Conservation (phyloP, 2,888 invertebrate species). For the Scaeva pyrastri region DNA sequence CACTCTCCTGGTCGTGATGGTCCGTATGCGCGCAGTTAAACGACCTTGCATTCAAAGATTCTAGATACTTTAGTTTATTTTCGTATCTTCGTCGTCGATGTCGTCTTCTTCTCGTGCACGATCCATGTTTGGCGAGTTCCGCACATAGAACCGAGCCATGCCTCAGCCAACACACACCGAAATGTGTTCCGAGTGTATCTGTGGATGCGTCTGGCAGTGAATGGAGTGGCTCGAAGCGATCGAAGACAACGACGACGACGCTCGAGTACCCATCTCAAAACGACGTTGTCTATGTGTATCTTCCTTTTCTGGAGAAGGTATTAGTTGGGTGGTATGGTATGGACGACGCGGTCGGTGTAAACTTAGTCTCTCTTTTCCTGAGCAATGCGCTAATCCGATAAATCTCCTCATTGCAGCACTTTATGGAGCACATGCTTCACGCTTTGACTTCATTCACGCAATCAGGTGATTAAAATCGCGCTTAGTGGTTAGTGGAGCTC, state of each 20-base stretch:
- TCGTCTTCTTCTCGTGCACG: conserved; percentile 10
- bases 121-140: conserved; percentile 64
- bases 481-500: not conserved
- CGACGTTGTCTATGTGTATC: too few relatives aligned
- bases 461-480: conserved; percentile 73
- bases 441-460: conserved; percentile 75
- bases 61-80: conserved; percentile 57
- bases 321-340: conserved; percentile 39
- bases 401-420: conserved; percentile 58
- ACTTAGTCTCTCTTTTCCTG: conserved; percentile 1
- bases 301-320: conserved; percentile 56
- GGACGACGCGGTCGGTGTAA: not conserved
- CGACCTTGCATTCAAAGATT: conserved; percentile 73
- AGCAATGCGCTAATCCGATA: conserved; percentile 64
- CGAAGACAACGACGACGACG: too few relatives aligned
- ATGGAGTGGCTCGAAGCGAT: conserved; percentile 6
- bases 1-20: not conserved
- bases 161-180: not conserved
- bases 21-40: conserved; percentile 58
- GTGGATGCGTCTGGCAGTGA: conserved; percentile 6
- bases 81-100: not conserved
- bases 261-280: too few relatives aligned
- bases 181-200: conserved; percentile 29
- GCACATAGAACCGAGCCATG: conserved; percentile 14
- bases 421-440: conserved; percentile 74